Base-by-base conservation (phyloP, 2,797 vertebrate species). In the Micropoecilia bifurca region DNA sequence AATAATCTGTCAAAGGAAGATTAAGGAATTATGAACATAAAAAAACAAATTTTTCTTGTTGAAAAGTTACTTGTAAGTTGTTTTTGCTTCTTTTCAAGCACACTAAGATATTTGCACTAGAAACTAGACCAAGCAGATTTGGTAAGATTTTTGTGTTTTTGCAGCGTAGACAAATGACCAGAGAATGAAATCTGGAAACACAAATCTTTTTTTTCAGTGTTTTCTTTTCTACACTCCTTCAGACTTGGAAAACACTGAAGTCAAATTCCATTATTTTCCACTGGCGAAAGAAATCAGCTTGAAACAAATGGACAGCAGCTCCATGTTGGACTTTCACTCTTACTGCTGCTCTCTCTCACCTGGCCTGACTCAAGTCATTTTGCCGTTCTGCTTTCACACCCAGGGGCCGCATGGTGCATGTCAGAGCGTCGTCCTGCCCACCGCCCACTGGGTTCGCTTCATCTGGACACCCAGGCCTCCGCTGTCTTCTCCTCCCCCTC, bases 401-500 rank as follows among this genome's bases (percentile, higher is more conserved):
- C 76, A 75, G 72, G 87, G 86, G 71, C 82, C 83, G 78, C 88
- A 50, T 66, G 75, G 76, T 75, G 71, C 75, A 81, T 90, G 83
- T 87, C 85, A 87, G 83, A 46, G 1, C 78, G 75, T 77, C 73
- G 47, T 48, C 77, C 90, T 84, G 79, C 81, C 85, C 90, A 89
- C 82, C 83, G 84, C 90, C 90, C 12, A 7, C 82, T 13, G 45
- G 89, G 89, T 90, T 91, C 87, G 84, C 80, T 82, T 85, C 80
- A 36, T 91, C 85, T 76, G 76, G 75, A 88, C 77, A 83, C 75
- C 74, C 87, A 76, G 88, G 81, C 81, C 83, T 80, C 83, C 1
- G 1, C 83, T 48, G 80, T 66, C 82, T 87, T 87, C 88, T 89
- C 91, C 90, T 88, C 92, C 92, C 87, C 78, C 92, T 88, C 92